phyloP scores from a whole-genome alignment of 2,797 vertebrate species.

The Sebastes cheni region DNA sequence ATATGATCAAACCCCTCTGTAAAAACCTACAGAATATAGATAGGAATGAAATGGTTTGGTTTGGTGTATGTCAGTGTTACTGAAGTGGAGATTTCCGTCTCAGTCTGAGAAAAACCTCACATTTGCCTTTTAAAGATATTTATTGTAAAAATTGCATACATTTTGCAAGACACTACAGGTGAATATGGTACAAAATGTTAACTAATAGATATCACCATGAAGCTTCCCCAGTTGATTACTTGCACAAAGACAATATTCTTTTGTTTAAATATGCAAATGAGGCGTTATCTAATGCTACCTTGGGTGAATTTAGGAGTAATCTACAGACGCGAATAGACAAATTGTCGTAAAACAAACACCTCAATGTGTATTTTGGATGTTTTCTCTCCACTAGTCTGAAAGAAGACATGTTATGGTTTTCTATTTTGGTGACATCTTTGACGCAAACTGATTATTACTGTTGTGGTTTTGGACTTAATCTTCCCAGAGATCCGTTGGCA shows the following conservation, averaged over 20 bases:
- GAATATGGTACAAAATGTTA: accelerated
- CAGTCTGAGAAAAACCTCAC: accelerated
- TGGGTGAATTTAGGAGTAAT: neutral
- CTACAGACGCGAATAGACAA: neutral
- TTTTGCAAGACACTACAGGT: neutral
- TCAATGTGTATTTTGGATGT: neutral
- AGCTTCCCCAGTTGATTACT: accelerated
- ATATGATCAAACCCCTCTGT: no score
- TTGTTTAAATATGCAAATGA: neutral
- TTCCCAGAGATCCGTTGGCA: constrained; percentile 21
- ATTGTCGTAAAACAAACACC: neutral
- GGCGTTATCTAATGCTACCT: neutral
- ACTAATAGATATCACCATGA: neutral
- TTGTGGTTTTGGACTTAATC: constrained; percentile 38
- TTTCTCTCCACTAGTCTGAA: neutral
- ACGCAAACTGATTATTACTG: constrained; percentile 27
- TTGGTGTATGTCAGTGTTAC: accelerated
- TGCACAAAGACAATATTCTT: accelerated
- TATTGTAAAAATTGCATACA: neutral
- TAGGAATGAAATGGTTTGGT: no score
- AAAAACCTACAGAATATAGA: no score
- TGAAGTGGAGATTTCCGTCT: no score
- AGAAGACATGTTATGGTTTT: constrained; percentile 2
- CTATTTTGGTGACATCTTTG: constrained; percentile 20
- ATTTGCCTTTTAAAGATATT: neutral